phyloP scores from a whole-genome alignment of 2,888 invertebrate genomes.

The Drosophila eohydei region DNA sequence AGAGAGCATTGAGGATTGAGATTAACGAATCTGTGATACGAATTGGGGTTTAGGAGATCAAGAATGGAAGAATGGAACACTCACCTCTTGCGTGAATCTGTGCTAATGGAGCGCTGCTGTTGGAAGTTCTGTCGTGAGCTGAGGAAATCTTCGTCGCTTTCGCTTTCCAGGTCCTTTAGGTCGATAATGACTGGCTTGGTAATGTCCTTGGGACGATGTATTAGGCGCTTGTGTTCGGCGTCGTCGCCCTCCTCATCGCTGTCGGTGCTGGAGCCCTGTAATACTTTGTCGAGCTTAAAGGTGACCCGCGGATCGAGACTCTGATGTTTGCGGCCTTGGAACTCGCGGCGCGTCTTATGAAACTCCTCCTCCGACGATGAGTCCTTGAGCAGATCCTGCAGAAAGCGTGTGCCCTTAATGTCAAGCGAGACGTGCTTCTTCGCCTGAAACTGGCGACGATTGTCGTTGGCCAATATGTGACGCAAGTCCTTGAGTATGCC shows the following conservation, averaged over 20 bases:
- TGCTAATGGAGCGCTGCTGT: constrained; percentile 87
- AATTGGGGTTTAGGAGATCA: background rate
- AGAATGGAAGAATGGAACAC: background rate
- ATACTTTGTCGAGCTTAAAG: constrained; percentile 84
- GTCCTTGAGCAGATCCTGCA: constrained; percentile 84
- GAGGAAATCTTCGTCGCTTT: constrained; percentile 86
- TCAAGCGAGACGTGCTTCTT: constrained; percentile 85
- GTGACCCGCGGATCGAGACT: constrained; percentile 85
- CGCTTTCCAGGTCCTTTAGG: constrained; percentile 84
- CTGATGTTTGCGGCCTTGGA: constrained; percentile 85
- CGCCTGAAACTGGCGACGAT: constrained; percentile 84
- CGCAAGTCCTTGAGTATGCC: constrained; percentile 85
- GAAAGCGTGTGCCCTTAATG: constrained; percentile 83
- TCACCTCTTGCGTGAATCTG: constrained; percentile 87
- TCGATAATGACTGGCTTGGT: constrained; percentile 85
- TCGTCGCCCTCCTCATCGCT: constrained; percentile 84
- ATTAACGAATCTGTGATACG: background rate
- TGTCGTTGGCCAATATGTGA: constrained; percentile 83
- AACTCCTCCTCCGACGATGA: constrained; percentile 85
- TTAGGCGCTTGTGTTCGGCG: constrained; percentile 83
- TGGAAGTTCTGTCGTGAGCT: constrained; percentile 87
- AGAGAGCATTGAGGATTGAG: background rate
- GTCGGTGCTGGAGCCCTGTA: constrained; percentile 83
- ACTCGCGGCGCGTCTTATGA: constrained; percentile 83
- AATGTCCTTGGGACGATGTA: constrained; percentile 84